Conservation (phyloP, 2,113 vertebrate species). For the Hystrix brachyura region DNA sequence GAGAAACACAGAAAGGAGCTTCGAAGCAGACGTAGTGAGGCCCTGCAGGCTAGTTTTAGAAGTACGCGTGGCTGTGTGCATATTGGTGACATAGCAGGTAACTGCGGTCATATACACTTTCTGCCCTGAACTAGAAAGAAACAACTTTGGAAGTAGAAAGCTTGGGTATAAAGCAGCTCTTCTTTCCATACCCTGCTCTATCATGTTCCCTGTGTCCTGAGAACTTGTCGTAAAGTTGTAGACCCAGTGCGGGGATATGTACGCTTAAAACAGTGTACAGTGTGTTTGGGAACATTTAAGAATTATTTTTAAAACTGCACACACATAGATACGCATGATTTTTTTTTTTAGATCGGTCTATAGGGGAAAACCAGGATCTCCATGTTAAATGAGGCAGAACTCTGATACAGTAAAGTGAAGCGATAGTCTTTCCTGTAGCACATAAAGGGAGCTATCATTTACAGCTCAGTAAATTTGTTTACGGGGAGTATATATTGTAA, state of each 20-base stretch:
- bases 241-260: not conserved
- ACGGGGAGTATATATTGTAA: constrained; percentile 20
- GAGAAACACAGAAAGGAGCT: not conserved
- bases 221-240: not conserved
- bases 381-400: not conserved
- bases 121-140: not conserved
- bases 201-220: not conserved
- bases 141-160: not conserved
- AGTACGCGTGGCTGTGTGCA: not conserved
- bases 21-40: not conserved
- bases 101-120: not conserved
- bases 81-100: not conserved
- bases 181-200: not conserved
- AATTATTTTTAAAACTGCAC: not conserved
- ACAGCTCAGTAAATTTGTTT: constrained; percentile 39
- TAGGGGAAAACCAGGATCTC: not conserved
- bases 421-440: not conserved
- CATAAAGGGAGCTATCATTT: constrained; percentile 2
- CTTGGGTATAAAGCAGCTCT: not conserved
- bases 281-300: not conserved
- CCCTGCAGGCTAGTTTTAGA: not conserved
- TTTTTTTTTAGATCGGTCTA: not conserved
- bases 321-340: not conserved
- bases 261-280: not conserved
- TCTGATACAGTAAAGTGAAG: not conserved